Evolutionary conservation across 2,797 vertebrate genomes (phyloP).

Genomic region (Dendrocincla fuliginosa): DNA sequence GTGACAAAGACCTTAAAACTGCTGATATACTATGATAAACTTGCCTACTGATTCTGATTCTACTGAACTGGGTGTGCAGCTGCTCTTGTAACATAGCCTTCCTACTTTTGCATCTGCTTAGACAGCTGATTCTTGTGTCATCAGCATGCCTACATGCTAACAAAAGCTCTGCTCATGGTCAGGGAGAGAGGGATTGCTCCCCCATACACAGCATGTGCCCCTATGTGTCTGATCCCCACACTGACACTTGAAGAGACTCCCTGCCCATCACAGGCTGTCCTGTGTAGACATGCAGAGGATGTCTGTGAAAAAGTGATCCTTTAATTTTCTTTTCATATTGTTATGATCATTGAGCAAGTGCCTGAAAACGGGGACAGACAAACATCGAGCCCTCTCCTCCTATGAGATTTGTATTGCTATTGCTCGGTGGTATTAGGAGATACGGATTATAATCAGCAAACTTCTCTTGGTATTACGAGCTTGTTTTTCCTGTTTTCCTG

Average conservation of each 20-base stretch:
- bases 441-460: not conserved
- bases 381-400: not conserved
- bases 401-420: not conserved
- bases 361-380: not conserved
- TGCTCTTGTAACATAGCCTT: accelerated
- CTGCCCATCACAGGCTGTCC: not conserved
- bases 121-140: not conserved
- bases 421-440: not conserved
- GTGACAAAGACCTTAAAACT: not conserved
- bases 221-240: not conserved
- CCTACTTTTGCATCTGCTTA: not conserved
- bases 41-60: not conserved
- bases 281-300: not conserved
- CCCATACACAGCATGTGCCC: accelerated
- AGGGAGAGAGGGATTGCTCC: not conserved
- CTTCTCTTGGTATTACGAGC: not conserved
- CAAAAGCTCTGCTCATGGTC: not conserved
- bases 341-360: not conserved
- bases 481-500: not conserved
- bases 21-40: not conserved
- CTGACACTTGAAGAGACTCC: not conserved
- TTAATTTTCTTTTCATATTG: not conserved
- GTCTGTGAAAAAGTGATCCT: not conserved
- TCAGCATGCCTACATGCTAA: not conserved
- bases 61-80: accelerated